Evolutionary conservation across 2,888 invertebrate genomes (phyloP), one percentile per base, ranked within the genome.

Genomic region (Apocheima hispidaria): DNA sequence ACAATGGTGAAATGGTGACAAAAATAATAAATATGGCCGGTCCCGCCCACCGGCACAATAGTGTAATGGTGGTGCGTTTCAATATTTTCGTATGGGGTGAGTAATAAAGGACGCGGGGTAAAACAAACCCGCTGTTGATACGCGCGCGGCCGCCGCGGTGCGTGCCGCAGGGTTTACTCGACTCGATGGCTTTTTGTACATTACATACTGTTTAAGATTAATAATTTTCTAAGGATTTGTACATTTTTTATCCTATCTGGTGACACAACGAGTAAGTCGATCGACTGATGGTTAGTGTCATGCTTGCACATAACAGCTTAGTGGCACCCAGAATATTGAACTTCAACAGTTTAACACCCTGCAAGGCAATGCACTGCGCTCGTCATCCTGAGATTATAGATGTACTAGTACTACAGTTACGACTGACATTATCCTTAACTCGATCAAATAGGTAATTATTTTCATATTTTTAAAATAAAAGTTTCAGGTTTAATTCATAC

Each of bases 1-100:
- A 92, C 92, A 92, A 85, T 83, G 85, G 92, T 86, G 89, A 91
- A 92, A 85, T 83, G 86, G 92, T 87, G 91, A 91, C 91, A 90
- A 90, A 92, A 92, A 92, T 92, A 92, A 92, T 91, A 92, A 92
- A 92, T 92, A 92, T 83, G 76, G 83, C 80, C 64, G 70, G 85
- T 76, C 75, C 85, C 88, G 88, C 86, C 84, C 79, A 84, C 85
- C 84, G 75, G 71, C 74, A 71, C 70, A 70, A 70, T 71, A 68
- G 68, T 68, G 66, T 66, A 62, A 68, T 67, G 60, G 65, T 63
- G 53, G 53, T 77, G 76, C 80, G 88, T 86, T 87, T 81, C 87
- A 85, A 87, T 90, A 88, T 90, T 90, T 86, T 89, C 79, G 81
- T 86, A 83, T 83, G 78, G 84, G 87, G 88, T 79, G 79, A 82